Base-by-base conservation (phyloP, 2,888 invertebrate genomes). In the Patella ulyssiponensis region DNA sequence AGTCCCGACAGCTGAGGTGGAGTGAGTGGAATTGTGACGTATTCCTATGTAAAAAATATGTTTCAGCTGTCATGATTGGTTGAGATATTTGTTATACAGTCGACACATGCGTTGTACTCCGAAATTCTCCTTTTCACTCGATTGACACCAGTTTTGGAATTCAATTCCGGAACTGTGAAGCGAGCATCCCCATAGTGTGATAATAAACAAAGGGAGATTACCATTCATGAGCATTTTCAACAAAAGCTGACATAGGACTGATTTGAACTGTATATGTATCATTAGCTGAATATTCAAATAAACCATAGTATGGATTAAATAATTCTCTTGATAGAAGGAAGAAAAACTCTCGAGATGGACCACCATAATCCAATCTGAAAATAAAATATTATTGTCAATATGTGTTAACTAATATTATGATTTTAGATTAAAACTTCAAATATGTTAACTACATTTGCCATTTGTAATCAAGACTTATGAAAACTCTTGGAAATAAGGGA, bases 211-310 rank as follows among this genome's bases (percentile, higher is more conserved):
- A 44, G 9, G 44, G 44, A 44, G 44, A 7, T 44, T 83, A 95
- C 98, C 98, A 98, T 92, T 98, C 97, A 88, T 97, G 96, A 91
- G 97, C 96, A 90, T 98, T 98, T 90, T 98, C 98, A 27, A 98
- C 98, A 90, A 98, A 98, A 0, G 97, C 96, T 2, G 98, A 98
- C 95, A 98, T 95, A 0, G 98, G 98, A 51, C 92, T 93, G 83
- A 93, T 92, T 88, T 93, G 93, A 33, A 98, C 98, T 9, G 98
- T 98, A 91, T 98, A 98, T 0, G 98, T 98, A 90, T 99, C 98
- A 90, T 98, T 98, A 72, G 98, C 98, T 0, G 98, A 98, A 92
- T 99, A 99, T 93, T 99, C 98, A 92, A 99, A 99, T 79, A 98
- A 94, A 0, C 98, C 98, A 88, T 99, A 98, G 92, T 98, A 98